Evolutionary conservation across 2,888 invertebrate species (phyloP), one percentile per base, ranked within the genome.

Genomic region (Aphodius granarius): DNA sequence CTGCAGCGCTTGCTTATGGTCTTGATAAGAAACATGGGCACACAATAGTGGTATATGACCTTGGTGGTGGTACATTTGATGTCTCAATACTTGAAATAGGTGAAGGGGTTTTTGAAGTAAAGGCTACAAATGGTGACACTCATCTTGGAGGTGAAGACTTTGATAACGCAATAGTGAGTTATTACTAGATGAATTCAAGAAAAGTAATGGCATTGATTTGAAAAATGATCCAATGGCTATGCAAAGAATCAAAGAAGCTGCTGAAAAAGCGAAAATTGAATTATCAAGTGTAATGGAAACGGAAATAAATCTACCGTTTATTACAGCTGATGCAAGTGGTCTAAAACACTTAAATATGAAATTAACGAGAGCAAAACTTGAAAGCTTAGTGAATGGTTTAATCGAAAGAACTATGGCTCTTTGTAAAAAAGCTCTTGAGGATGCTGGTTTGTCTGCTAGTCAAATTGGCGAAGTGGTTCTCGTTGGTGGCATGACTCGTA

Each of bases 371-470:
- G n/a, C n/a, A n/a, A n/a, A n/a, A n/a, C 99, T 87, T 99, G 99
- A 88, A 98, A 99, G 86, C 90, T 99, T 84, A 96, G 97, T 87
- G 95, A 97, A 13, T n/a, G 98, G 99, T 87, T 90, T 99, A 80
- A 98, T 99, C 94, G 92, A 97, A 80, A 94, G 94, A 77, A 98
- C 98, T 78, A 92, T 99, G 91, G 97, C 97, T 84, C 98, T 98
- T 3, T 98, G 98, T 0, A 98, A 99, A 88, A 98, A 98, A 89
- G 93, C 98, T 3, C 89, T 99, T 74, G 92, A 96, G 77, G 98
- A 99, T 87, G 97, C 98, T 78, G 98, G 98, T 88, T 93, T 99
- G 93, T 97, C 98, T 89, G 99, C 98, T 87, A 89, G 92, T 3
- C 92, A 92, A 82, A 93, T 99, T 79, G 93, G 96, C 86, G 96